phyloP scores from a whole-genome alignment of 2,888 invertebrate genomes.

The Phorcus lineatus region DNA sequence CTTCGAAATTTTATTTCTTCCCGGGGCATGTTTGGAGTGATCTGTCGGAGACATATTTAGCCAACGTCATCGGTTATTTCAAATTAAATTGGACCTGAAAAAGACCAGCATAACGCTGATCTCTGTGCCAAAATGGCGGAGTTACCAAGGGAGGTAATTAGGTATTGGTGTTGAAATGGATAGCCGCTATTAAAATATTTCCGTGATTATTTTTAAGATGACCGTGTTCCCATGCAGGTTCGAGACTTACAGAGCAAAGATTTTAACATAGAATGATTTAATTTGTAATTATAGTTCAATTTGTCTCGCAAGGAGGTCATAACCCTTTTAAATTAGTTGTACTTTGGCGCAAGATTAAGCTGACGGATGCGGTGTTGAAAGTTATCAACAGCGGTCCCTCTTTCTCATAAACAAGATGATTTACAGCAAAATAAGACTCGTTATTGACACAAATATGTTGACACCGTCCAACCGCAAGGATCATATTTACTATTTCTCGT shows the following conservation, averaged over 20 bases:
- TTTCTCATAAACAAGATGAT: background rate
- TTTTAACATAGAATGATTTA: conserved; percentile 4
- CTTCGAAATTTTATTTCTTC: conserved; percentile 12
- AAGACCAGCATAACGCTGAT: background rate
- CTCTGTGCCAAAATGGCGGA: background rate
- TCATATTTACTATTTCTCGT: background rate
- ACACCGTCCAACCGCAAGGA: background rate
- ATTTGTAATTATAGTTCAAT: conserved; percentile 10
- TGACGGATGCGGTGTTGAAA: background rate
- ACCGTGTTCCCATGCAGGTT: background rate
- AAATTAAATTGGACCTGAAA: conserved; percentile 16
- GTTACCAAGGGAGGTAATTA: background rate
- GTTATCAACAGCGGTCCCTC: background rate
- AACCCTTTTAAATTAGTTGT: conserved; percentile 17
- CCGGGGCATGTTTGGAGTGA: background rate
- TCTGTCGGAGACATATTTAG: background rate
- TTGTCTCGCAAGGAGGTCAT: background rate
- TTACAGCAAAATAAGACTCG: background rate
- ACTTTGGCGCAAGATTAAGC: background rate
- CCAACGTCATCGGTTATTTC: background rate
- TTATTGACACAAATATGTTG: background rate
- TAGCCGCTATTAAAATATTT: background rate
- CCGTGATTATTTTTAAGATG: background rate
- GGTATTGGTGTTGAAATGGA: background rate
- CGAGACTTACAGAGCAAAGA: background rate